phyloP scores from a whole-genome alignment of 2,888 invertebrate species.

The Cylloceria caligata region DNA sequence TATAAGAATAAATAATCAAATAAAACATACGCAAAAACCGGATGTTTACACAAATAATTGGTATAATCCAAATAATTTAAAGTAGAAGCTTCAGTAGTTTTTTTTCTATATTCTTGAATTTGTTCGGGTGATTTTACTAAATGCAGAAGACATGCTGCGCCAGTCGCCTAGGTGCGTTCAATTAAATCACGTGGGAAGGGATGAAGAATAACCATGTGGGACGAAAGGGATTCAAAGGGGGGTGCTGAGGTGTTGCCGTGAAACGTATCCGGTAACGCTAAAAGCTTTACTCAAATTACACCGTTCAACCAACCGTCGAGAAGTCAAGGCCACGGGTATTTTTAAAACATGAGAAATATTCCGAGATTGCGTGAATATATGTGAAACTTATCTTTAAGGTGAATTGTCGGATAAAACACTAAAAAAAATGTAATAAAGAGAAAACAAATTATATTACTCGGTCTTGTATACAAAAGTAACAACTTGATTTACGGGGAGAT shows the following conservation, averaged over 20 bases:
- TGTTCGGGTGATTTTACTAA: too few relatives aligned
- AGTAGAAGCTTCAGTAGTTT: not conserved
- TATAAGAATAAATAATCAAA: too few relatives aligned
- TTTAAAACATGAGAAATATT: conserved; percentile 22
- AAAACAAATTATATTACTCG: not conserved
- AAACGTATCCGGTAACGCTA: conserved; percentile 60
- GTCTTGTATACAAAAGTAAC: too few relatives aligned
- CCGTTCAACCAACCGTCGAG: conserved; percentile 22
- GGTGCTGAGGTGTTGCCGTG: conserved; percentile 23
- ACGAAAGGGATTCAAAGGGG: not conserved
- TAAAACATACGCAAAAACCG: not conserved
- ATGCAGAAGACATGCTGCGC: too few relatives aligned
- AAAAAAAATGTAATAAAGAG: not conserved
- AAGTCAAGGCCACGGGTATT: conserved; percentile 51
- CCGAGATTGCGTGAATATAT: too few relatives aligned
- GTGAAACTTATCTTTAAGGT: too few relatives aligned
- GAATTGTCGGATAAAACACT: too few relatives aligned
- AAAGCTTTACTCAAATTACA: conserved; percentile 63
- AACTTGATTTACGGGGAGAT: too few relatives aligned
- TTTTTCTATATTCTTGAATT: too few relatives aligned
- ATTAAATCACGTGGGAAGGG: too few relatives aligned
- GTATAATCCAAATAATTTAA: not conserved
- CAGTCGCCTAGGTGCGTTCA: too few relatives aligned
- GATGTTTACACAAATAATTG: not conserved
- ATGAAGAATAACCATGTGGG: too few relatives aligned